Base-by-base conservation (phyloP, 2,113 vertebrate species). In the Percopsis transmontana region DNA sequence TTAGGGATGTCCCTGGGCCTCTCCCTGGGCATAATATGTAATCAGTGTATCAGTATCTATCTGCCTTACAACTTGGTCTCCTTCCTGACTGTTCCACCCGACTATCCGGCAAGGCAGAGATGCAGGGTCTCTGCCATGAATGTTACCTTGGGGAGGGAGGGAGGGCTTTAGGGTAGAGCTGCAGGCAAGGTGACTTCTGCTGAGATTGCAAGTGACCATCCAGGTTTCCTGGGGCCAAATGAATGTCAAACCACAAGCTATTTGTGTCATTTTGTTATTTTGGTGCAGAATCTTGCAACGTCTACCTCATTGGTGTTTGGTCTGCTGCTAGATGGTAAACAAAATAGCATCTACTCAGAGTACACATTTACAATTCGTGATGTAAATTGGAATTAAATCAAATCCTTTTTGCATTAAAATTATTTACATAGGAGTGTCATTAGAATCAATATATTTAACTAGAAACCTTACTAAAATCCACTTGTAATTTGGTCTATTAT, bases 181-280 rank as follows among this genome's bases (percentile, higher is more conserved):
- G 41, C 42, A 64, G 77, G 80, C 74, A 69, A 81, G 79, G 66
- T 58, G 82, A 74, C 55, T 44, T 75, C 74, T 72, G 83, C 72
- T 75, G 71, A 60, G 87, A 82, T 85, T 87, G 89, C 85, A 88
- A 76, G 79, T 82, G 84, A 89, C 85, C 84, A 83, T 89, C 84
- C 83, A 86, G 77, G 85, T 83, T 74, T 82, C 74, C 80, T 84
- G 72, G 83, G 83, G 83, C 83, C 82, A 82, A 88, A 88, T 89
- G 88, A 92, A 92, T 92, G 89, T 89, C 78, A 50, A 76, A 84
- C 83, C 87, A 87, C 57, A 82, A 71, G 65, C 76, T 74, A 12
- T 55, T 55, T 48, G 59, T 68, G 24, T 74, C 47, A 51, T 76
- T 62, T 59, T 45, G 63, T 73, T 61, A 38, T 68, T 58, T 68